These are phyloP conservation scores for Caenorhabditis sp. DNA, from an alignment of 2,888 invertebrate genomes.

Conservation along the genomic window DNA sequence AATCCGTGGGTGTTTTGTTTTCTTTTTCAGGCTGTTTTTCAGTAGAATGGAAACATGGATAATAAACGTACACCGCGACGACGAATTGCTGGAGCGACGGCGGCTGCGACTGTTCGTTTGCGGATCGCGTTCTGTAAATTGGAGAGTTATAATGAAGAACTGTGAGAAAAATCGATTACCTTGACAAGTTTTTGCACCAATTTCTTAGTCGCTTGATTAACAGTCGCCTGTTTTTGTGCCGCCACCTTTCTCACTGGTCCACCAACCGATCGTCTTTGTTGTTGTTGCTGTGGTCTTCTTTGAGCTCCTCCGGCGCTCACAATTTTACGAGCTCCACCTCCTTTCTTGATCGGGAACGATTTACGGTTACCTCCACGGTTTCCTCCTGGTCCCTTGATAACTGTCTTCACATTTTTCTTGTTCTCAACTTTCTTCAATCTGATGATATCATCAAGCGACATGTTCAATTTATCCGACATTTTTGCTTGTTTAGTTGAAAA, in stretches of 20 bases:
- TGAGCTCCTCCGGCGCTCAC: conserved; percentile 9
- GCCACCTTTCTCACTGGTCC: conserved; percentile 7
- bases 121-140: conserved; percentile 35
- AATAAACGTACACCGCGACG: conserved; percentile 40
- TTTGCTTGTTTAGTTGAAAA: neutral
- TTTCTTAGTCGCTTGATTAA: conserved; percentile 30
- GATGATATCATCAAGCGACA: conserved; percentile 43
- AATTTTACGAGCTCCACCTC: conserved; percentile 16
- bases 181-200: conserved; percentile 41
- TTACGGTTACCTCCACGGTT: conserved; percentile 3
- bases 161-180: conserved; percentile 5
- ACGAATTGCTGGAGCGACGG: conserved; percentile 17
- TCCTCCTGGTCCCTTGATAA: conserved; percentile 4
- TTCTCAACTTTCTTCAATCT: conserved; percentile 13
- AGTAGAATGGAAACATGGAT: neutral
- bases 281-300: neutral
- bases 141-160: neutral
- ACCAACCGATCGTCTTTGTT: conserved; percentile 3
- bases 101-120: conserved; percentile 25
- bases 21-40: neutral
- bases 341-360: conserved; percentile 10
- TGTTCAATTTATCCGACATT: conserved; percentile 25
- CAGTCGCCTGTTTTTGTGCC: conserved; percentile 4
- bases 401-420: conserved; percentile 7
- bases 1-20: neutral